Evolutionary conservation across 2,888 invertebrate species (phyloP), one percentile per base, ranked within the genome.

Genomic region (Anoplius nigerrimus): DNA sequence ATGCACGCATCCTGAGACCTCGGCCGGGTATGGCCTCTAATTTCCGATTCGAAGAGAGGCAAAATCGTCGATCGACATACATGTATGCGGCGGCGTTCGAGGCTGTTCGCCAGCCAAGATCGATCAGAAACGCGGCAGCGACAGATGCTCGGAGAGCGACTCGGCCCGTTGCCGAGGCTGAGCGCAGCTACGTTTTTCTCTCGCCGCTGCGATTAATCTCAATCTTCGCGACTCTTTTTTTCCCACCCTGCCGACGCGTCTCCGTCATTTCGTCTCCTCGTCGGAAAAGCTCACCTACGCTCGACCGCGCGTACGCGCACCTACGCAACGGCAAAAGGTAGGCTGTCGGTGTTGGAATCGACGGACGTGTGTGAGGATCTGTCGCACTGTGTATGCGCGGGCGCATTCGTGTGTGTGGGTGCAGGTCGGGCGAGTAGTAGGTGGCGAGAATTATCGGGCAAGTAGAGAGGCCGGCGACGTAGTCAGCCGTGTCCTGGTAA

Each of bases 391-490:
- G 48, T 42, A 52, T 16, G 15, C 13, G 18, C 8, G 11, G 34
- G 20, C 20, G 52, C 15, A n/a, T n/a, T 22, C n/a, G 42, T n/a
- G 22, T 27, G 18, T 56, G 42, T 64, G 64, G 69, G 74, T 74
- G 69, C 70, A 71, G 74, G 74, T 63, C 66, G 69, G 69, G 69
- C 69, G 65, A 82, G 83, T 83, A 77, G 83, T 83, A 80, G 71
- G 62, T 72, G 76, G 63, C 56, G 65, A 70, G 80, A 79, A 76
- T 76, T 78, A 82, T 80, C 79, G 66, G 79, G 58, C 83, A 82
- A 86, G 86, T 86, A 80, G 85, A 85, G 80, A 81, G 73, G 75
- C 68, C 72, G 65, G 64, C 72, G 68, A 78, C 76, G 69, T 72
- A 71, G 82, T 72, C 83, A 74, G 81, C 74, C 78, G 62, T 64